Conservation (phyloP, 1,140 invertebrate species). For the Camponotus floridanus region DNA sequence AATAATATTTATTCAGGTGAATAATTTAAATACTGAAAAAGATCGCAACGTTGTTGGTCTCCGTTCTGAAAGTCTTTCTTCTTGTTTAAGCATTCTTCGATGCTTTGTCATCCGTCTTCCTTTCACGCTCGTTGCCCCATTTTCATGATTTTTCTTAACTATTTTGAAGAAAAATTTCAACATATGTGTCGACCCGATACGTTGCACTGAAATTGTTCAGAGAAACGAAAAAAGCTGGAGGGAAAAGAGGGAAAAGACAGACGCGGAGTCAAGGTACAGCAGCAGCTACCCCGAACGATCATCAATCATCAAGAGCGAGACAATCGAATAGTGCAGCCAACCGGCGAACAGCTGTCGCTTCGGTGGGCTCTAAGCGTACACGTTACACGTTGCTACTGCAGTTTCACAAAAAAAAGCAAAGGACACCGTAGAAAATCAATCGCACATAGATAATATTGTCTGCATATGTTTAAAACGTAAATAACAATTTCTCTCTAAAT, state of each 20-base stretch:
- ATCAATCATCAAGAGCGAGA: constrained; percentile 86
- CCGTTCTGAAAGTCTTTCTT: neutral
- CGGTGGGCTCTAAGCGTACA: constrained; percentile 80
- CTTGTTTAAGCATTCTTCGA: neutral
- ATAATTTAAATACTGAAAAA: neutral
- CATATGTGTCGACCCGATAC: constrained; percentile 61
- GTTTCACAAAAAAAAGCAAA: constrained; percentile 60
- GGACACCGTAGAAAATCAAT: constrained; percentile 36
- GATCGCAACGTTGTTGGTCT: neutral
- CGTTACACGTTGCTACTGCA: constrained; percentile 78
- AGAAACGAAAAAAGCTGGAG: constrained; percentile 75
- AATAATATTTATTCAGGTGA: neutral
- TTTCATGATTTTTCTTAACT: constrained; percentile 59
- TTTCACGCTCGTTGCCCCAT: constrained; percentile 12
- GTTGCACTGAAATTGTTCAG: constrained; percentile 67
- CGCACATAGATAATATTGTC: constrained; percentile 10
- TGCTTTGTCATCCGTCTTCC: constrained; percentile 11
- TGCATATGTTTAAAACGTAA: neutral
- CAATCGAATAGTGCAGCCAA: constrained; percentile 85
- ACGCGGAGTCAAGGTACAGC: constrained; percentile 73
- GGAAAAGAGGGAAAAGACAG: constrained; percentile 76
- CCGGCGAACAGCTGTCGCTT: constrained; percentile 86
- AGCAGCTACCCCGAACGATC: constrained; percentile 84
- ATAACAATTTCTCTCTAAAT: neutral
- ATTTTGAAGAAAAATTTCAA: constrained; percentile 53